Conservation (phyloP, 1,140 invertebrate genomes). For the Ylistrum balloti region DNA sequence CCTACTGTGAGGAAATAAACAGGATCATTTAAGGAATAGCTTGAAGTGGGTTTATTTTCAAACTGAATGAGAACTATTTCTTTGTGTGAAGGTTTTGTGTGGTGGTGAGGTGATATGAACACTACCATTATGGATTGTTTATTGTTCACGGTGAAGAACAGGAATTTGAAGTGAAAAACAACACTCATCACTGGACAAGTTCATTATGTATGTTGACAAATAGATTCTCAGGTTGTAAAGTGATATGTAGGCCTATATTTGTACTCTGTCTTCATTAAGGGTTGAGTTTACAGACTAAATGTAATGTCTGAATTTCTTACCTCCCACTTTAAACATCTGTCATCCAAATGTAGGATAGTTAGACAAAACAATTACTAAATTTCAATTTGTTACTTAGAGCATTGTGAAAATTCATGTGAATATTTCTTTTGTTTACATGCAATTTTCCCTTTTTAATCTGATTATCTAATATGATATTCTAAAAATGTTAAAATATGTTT, state of each 20-base stretch:
- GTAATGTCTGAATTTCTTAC: too few species aligned
- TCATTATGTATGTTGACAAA: neutral
- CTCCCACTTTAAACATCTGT: too few species aligned
- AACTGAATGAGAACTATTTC: neutral
- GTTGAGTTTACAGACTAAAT: too few species aligned
- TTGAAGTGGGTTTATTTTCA: neutral
- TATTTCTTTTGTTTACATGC: too few species aligned
- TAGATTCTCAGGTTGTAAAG: neutral
- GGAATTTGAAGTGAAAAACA: slow-evolving; percentile 7
- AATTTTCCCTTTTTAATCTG: too few species aligned
- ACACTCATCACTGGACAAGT: slow-evolving; percentile 13
- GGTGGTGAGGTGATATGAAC: neutral
- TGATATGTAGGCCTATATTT: neutral
- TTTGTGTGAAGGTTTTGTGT: neutral
- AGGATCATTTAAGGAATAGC: neutral
- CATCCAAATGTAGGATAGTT: too few species aligned
- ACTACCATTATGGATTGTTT: neutral
- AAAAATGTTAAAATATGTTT: too few species aligned
- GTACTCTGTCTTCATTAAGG: neutral
- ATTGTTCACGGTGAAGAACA: neutral
- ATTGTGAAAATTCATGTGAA: too few species aligned
- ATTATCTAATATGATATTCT: too few species aligned
- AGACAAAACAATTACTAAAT: too few species aligned
- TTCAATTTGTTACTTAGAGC: too few species aligned
- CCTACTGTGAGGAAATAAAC: neutral